These are phyloP conservation scores for Drosophila pseudotalamancana DNA, from an alignment of 2,888 invertebrate species.

Conservation along the genomic window DNA sequence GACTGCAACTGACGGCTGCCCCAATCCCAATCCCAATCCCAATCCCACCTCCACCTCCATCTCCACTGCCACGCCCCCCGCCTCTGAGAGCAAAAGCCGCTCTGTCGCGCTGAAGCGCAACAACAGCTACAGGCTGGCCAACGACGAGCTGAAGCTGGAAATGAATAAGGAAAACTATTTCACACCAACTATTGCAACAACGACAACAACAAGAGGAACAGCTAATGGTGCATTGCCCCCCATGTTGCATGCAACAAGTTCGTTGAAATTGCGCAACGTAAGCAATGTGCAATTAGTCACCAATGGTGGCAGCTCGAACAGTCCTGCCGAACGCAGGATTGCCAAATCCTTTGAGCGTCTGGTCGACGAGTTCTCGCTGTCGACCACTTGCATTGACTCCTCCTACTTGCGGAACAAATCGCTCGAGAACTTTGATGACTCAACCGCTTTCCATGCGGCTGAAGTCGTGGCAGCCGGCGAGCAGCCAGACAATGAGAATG, in stretches of 20 bases:
- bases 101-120: conserved; percentile 88
- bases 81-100: conserved; percentile 43
- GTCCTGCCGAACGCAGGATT: conserved; percentile 86
- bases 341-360: conserved; percentile 86
- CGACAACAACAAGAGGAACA: too few relatives aligned
- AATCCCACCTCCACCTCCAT: not conserved
- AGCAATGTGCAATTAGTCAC: conserved; percentile 28
- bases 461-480: conserved; percentile 5
- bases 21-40: not conserved
- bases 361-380: conserved; percentile 84
- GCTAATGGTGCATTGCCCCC: conserved; percentile 66
- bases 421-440: conserved; percentile 83
- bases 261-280: conserved; percentile 59
- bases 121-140: conserved; percentile 93
- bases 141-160: conserved; percentile 86
- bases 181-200: too few relatives aligned
- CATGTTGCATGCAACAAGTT: conserved; percentile 69
- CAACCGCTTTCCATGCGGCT: conserved; percentile 63
- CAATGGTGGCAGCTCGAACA: not conserved
- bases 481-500: conserved; percentile 42
- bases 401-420: conserved; percentile 84
- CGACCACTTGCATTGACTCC: conserved; percentile 81
- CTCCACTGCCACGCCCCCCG: not conserved
- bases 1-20: conserved; percentile 41
- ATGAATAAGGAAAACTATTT: conserved; percentile 77